Evolutionary conservation across 2,797 vertebrate genomes (phyloP).

Genomic region (Anolis apletophallus): DNA sequence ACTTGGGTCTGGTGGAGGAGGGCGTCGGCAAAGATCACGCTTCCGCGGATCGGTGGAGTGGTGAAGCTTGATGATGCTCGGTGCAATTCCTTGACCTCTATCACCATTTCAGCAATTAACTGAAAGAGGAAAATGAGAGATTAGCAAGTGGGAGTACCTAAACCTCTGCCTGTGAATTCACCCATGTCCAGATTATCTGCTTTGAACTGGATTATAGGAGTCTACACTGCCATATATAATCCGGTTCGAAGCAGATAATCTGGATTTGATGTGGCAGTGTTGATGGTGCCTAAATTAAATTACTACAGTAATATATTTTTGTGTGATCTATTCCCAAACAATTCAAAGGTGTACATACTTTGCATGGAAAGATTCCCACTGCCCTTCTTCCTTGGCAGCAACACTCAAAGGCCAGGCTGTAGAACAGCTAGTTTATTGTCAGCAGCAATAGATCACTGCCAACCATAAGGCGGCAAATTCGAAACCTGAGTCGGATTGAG

Average conservation of each 20-base stretch:
- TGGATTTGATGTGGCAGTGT: not conserved
- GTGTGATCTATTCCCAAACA: not conserved
- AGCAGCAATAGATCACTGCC: too few relatives aligned
- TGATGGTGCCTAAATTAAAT: too few relatives aligned
- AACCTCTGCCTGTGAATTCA: not conserved
- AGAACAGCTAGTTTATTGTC: too few relatives aligned
- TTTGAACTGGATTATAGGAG: too few relatives aligned
- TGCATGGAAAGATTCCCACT: too few relatives aligned
- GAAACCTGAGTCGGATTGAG: too few relatives aligned
- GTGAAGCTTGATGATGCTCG: constrained; percentile 56
- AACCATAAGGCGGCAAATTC: too few relatives aligned
- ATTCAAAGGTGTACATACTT: not conserved
- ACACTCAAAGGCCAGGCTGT: too few relatives aligned
- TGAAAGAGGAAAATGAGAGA: constrained; percentile 37
- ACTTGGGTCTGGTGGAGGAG: constrained; percentile 75
- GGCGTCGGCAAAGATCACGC: constrained; percentile 65
- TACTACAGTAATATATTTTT: too few relatives aligned
- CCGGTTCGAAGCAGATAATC: too few relatives aligned
- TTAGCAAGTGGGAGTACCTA: not conserved
- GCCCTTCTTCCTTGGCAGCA: too few relatives aligned
- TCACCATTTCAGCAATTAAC: constrained; percentile 61
- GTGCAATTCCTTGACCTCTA: constrained; percentile 55
- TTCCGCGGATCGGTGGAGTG: constrained; percentile 39
- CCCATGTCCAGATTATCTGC: not conserved
- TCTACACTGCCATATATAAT: too few relatives aligned